Conservation (phyloP, 2,888 invertebrate genomes). For the Pristionchus fissidentatus region DNA sequence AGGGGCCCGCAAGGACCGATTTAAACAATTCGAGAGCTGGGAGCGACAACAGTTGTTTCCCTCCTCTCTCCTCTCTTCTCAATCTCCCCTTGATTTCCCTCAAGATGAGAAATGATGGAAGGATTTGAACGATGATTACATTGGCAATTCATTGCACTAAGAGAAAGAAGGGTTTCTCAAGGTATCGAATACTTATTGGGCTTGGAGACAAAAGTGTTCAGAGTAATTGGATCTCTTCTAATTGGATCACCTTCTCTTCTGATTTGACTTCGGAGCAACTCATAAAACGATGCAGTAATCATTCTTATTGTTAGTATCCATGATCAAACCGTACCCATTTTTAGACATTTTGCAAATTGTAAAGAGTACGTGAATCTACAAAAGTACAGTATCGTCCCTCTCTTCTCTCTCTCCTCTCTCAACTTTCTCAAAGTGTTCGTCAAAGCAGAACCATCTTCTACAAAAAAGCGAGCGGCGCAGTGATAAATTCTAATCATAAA, state of each 20-base stretch:
- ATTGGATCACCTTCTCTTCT: neutral
- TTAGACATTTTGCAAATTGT: too few relatives aligned
- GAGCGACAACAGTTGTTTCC: neutral
- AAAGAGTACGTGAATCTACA: too few relatives aligned
- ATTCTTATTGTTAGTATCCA: too few relatives aligned
- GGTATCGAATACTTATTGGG: too few relatives aligned
- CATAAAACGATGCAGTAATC: too few relatives aligned
- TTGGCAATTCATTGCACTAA: neutral
- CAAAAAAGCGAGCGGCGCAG: constrained; percentile 26
- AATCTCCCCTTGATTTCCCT: constrained; percentile 16
- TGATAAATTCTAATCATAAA: constrained; percentile 24
- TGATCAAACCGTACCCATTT: too few relatives aligned
- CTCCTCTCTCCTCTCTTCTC: neutral
- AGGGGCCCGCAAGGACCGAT: neutral
- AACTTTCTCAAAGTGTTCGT: neutral
- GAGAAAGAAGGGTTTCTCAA: too few relatives aligned
- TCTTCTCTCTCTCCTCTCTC: neutral
- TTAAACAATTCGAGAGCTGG: constrained; percentile 19
- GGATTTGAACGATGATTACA: constrained; percentile 20
- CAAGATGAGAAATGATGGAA: constrained; percentile 36
- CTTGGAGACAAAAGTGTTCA: too few relatives aligned
- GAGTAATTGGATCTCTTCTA: too few relatives aligned
- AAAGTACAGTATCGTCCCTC: too few relatives aligned
- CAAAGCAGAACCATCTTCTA: neutral
- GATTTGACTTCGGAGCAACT: too few relatives aligned